Evolutionary conservation across 53 echinoderm and acorn worm species (phyloP), one percentile per base, ranked within the genome.

Genomic region (Mesocentrotus franciscanus): DNA sequence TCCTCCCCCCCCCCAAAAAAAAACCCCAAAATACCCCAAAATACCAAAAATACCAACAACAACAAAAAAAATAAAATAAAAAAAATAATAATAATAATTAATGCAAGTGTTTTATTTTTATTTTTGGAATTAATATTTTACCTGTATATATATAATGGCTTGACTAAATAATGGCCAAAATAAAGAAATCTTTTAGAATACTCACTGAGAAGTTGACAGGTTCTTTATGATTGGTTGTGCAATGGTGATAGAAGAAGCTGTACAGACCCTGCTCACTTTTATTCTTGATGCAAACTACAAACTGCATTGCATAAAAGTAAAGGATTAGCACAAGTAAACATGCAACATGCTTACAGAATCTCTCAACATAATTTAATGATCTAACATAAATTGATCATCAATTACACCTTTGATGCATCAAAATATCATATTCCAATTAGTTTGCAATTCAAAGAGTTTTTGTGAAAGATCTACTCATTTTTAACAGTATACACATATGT

Each of bases 211-310:
- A 83, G 36, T 94, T 94, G 84, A 94, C 84, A 12, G 93, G 75
- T 8, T 24, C 26, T 39, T 56, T 75, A 61, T 10, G 24, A 26
- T 20, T 27, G 29, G 90, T 8, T 24, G 81, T 24, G 62, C 94
- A 94, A 61, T 94, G 94, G 35, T 94, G 94, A 83, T 81, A 94
- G 84, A 94, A 94, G 83, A 94, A 94, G 61, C 83, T 94, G 94
- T 94, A 94, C 35, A 94, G 84, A 29, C 94, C 94, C 34, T 94
- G 83, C 39, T 94, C 83, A 33, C 42, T 58, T 17, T 79, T 84
- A 49, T 94, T 66, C 29, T 18, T 29, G n/a, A 94, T 83, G 36
- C 94, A 94, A 27, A 94, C 85, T 32, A 84, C 94, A 94, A 94
- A 94, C 94, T 94, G 94, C 60, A 61, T 76, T 35, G 61, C 42